phyloP scores from a whole-genome alignment of 2,113 vertebrate species.

The Elachura formosa region DNA sequence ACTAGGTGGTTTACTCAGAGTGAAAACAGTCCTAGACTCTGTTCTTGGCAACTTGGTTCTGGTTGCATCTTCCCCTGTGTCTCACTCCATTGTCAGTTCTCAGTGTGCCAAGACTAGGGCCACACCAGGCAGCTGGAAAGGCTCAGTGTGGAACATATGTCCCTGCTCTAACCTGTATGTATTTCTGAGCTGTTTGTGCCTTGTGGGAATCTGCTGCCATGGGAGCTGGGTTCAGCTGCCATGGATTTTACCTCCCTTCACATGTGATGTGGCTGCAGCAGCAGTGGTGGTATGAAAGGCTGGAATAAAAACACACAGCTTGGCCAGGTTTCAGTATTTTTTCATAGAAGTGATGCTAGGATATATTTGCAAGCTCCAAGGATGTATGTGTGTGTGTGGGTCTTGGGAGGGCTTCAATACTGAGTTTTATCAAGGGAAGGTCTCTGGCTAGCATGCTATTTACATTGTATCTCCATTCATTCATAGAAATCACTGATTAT shows the following conservation, averaged over 20 bases:
- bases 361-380: neutral
- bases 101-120: neutral
- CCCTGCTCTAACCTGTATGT: neutral
- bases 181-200: neutral
- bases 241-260: neutral
- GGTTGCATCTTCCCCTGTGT: neutral
- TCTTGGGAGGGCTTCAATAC: neutral
- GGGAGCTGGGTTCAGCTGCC: neutral
- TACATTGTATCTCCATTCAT: neutral
- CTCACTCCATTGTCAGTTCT: neutral
- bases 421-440: neutral
- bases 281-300: neutral
- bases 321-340: neutral
- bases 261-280: neutral
- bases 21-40: neutral
- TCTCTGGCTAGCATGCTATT: neutral
- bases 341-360: neutral
- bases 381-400: neutral
- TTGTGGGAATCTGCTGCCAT: neutral
- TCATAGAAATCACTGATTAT: neutral
- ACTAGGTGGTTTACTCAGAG: neutral
- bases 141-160: fast-evolving
- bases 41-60: neutral
- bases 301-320: neutral
- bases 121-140: fast-evolving